Evolutionary conservation across 2,797 vertebrate species (phyloP), one percentile per base, ranked within the genome.

Genomic region (Chrosomus eos): DNA sequence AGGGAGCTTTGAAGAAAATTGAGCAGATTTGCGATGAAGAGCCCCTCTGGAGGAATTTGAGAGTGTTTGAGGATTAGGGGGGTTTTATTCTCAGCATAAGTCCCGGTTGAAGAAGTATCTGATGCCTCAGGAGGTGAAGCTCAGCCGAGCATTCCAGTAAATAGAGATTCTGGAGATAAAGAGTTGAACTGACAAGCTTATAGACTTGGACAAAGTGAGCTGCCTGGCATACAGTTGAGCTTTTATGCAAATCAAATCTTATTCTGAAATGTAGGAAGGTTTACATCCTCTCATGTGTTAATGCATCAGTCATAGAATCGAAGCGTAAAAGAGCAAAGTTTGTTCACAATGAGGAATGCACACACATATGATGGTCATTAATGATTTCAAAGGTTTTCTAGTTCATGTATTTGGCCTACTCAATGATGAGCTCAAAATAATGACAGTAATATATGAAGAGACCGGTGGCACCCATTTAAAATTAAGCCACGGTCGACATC

Each of bases 41-140:
- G 64, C 53, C 83, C 84, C 90, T 92, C 85, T 48, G 81, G 87
- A 87, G 88, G 89, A 92, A 88, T 91, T 64, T 19, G 83, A 86
- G 88, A 87, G 85, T 73, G 91, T 94, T 94, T 94, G 94, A 94
- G 93, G 93, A 94, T 95, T 94, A 94, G 81, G 85, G 84, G 14
- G 88, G 90, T 91, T 83, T 89, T 90, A 86, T 91, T 90, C 91
- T 89, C 89, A 90, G 91, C 66, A 21, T 81, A 81, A 51, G 23
- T 88, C 87, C 88, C 19, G 33, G 81, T n/a, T 85, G 85, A 84
- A 88, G 88, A 78, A 76, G 48, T 80, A 70, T 90, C 90, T 83
- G 82, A 90, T 82, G 83, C 87, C 89, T 83, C 67, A 83, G 87
- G 88, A 85, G 86, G 87, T 79, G 75, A 26, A 79, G 88, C 87